Base-by-base conservation (phyloP, 2,797 vertebrate genomes). In the Mionectes olivaceus region DNA sequence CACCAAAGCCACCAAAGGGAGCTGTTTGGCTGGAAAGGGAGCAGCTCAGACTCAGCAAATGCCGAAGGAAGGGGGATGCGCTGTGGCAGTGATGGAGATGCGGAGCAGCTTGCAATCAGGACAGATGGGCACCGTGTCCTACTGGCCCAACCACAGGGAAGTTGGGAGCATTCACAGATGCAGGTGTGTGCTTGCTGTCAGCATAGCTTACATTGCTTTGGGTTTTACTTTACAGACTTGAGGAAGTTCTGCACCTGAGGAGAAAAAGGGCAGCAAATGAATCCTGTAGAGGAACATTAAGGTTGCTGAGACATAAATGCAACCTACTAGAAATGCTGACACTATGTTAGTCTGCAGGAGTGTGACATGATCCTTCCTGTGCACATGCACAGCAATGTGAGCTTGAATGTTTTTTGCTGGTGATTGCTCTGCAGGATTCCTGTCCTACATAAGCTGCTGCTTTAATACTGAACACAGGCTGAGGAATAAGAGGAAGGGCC, bases 251-350 rank as follows among this genome's bases (percentile, higher is more conserved):
- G 0, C 13, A 57, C 24, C 33, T 60, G 27, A 52, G 75, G 13
- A 74, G n/a, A 22, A 27, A 39, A 79, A 60, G 39, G 22, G 24
- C 67, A 85, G 41, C 22, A 47, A 81, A 21, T 35, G 19, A 90
- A 76, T 64, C 74, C 37, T 78, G 21, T 15, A 84, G 23, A 78
- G 8, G 59, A 79, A 25, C 5, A 21, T 9, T 7, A 59, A 75
- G 24, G 32, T 35, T 0, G 0, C 37, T 18, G 64, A 88, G 71
- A 41, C 1, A 1, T 39, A 11, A 17, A 1, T 9, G 24, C 39
- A 63, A 28, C 50, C 41, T 41, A 16, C 67, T 22, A 43, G 79
- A 76, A 82, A 89, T 13, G 35, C 43, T 37, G 89, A 41, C 0
- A 0, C 15, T 22, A 14, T 12, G 24, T 57, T 46, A 43, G 35